A percentile compares a stretch with the other conserved stretches of the same genome.
phyloP scores from a whole-genome alignment of 2,888 invertebrate species.

The Lithophane semibrunnea region DNA sequence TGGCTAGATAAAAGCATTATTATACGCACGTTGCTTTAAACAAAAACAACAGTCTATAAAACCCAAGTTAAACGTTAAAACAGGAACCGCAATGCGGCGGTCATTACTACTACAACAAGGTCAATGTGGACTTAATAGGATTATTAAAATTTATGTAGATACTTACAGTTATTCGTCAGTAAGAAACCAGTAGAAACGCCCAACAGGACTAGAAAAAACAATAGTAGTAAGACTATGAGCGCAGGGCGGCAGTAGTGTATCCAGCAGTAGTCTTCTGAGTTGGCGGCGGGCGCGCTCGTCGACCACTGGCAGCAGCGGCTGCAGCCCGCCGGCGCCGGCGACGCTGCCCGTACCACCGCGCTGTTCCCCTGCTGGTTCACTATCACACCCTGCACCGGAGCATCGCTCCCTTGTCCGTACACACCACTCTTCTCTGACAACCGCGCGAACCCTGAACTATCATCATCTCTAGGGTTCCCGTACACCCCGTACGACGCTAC shows the following conservation, averaged over 20 bases:
- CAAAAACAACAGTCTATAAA: not conserved
- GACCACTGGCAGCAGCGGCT: constrained; percentile 84
- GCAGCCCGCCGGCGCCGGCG: constrained; percentile 77
- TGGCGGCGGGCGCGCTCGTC: constrained; percentile 80
- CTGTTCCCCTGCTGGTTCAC: constrained; percentile 89
- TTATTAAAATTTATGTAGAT: constrained; percentile 59
- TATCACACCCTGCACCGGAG: constrained; percentile 88
- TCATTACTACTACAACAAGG: constrained; percentile 58
- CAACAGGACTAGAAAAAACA: constrained; percentile 90
- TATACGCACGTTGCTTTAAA: not conserved
- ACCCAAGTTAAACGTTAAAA: constrained; percentile 13
- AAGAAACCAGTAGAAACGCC: constrained; percentile 90
- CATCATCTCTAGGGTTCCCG: constrained; percentile 87
- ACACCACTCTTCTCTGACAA: constrained; percentile 84
- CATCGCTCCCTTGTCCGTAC: constrained; percentile 86
- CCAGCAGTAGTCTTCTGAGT: constrained; percentile 89
- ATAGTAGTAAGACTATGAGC: constrained; percentile 87
- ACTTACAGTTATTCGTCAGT: constrained; percentile 91
- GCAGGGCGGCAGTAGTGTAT: constrained; percentile 90
- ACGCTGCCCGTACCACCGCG: constrained; percentile 83
- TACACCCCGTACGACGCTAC: constrained; percentile 90
- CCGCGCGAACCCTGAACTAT: constrained; percentile 87
- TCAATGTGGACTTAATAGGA: constrained; percentile 46
- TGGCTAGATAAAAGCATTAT: not conserved
- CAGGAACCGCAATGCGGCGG: constrained; percentile 54